These are phyloP conservation scores for Oreochromis tanganicae DNA, from an alignment of 2,113 vertebrate species.

Conservation along the genomic window DNA sequence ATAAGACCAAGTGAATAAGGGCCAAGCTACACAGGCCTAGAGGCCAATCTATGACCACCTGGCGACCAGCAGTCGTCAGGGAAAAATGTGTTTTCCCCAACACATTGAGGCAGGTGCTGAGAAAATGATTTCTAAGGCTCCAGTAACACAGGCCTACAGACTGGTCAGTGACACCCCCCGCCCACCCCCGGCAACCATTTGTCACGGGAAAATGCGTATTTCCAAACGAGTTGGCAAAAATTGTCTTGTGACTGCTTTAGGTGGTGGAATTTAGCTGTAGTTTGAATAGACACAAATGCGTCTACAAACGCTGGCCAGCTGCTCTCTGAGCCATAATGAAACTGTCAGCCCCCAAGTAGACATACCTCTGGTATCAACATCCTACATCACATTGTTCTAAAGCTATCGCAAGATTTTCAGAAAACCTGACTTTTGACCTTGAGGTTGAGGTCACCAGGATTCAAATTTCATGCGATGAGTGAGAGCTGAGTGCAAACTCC, in stretches of 20 bases:
- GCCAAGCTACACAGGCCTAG: neutral
- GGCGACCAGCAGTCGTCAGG: neutral
- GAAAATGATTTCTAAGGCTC: neutral
- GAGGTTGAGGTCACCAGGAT: neutral
- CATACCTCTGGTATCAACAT: neutral
- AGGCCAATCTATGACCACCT: neutral
- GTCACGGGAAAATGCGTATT: neutral
- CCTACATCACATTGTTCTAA: neutral
- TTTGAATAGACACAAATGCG: accelerated
- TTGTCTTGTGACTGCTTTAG: neutral
- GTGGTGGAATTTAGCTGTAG: accelerated
- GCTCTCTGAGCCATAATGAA: neutral
- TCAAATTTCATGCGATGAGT: neutral
- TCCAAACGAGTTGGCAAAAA: neutral
- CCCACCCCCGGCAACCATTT: neutral
- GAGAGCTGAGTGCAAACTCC: neutral
- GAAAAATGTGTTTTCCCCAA: neutral
- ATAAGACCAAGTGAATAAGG: neutral
- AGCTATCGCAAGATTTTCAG: neutral
- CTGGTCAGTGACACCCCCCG: neutral
- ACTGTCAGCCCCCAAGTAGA: neutral
- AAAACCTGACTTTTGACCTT: neutral
- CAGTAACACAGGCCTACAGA: neutral
- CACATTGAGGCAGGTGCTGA: neutral
- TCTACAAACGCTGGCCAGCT: neutral